phyloP scores from a whole-genome alignment of 2,888 invertebrate genomes.

The Pyrgus malvae region DNA sequence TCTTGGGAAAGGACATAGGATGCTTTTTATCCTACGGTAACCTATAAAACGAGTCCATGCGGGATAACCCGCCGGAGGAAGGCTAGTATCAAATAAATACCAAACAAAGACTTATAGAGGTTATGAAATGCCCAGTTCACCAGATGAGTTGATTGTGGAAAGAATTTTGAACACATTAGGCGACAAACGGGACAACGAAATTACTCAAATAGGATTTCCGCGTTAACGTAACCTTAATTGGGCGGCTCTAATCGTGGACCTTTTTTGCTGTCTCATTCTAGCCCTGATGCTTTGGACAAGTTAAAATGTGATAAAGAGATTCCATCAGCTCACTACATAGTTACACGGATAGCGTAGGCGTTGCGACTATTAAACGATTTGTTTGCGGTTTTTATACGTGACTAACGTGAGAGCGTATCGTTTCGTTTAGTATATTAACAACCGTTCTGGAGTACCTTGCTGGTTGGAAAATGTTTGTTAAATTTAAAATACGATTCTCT shows the following conservation, averaged over 20 bases:
- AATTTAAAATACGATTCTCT: too few relatives aligned
- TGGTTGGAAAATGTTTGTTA: background rate
- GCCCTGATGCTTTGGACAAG: background rate
- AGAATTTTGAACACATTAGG: constrained; percentile 1
- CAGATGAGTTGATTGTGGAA: constrained; percentile 1
- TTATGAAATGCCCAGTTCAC: background rate
- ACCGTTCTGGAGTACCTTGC: background rate
- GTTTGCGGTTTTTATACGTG: constrained; percentile 18
- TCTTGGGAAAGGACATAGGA: too few relatives aligned
- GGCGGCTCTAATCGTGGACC: constrained; percentile 22
- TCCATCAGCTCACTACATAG: background rate
- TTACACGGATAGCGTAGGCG: constrained; percentile 20
- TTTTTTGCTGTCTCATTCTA: constrained; percentile 8
- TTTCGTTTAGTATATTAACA: background rate
- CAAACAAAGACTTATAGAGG: background rate
- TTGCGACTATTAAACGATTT: constrained; percentile 19
- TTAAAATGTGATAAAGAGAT: constrained; percentile 1
- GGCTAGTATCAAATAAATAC: too few relatives aligned
- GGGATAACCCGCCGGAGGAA: too few relatives aligned
- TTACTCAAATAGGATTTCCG: constrained; percentile 38
- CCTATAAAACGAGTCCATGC: too few relatives aligned
- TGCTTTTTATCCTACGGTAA: too few relatives aligned
- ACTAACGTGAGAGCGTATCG: constrained; percentile 8
- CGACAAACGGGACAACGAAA: constrained; percentile 26
- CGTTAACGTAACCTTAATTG: constrained; percentile 38